Percentiles rank a stretch among this genome's conserved stretches.
Conservation (phyloP, 2,113 vertebrate species). For the Apus apus region DNA sequence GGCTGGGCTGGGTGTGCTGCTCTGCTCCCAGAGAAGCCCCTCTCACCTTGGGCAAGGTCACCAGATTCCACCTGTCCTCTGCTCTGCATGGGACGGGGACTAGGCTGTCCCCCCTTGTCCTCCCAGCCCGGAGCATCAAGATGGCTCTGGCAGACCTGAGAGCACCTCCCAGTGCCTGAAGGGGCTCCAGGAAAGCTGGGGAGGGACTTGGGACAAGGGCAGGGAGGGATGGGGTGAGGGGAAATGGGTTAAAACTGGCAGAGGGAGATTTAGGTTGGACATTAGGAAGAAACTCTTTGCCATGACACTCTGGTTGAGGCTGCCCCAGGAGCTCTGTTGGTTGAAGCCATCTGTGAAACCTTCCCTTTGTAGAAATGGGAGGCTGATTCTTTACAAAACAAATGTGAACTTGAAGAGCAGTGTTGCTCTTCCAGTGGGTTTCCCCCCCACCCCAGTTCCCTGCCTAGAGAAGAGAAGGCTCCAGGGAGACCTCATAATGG, state of each 20-base stretch:
- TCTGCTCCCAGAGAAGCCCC: not conserved
- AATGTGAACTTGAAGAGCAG: not conserved
- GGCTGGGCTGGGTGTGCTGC: not conserved
- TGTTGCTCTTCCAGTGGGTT: not conserved
- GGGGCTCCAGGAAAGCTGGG: too few species aligned
- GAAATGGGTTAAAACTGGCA: too few species aligned
- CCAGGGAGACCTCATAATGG: too few species aligned
- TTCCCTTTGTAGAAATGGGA: not conserved
- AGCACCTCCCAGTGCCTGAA: too few species aligned
- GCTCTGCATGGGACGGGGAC: not conserved
- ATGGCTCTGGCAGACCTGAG: too few species aligned
- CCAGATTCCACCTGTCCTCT: not conserved
- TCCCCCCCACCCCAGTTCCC: rapidly evolving
- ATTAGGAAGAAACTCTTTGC: too few species aligned
- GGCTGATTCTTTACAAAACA: not conserved
- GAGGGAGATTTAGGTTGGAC: too few species aligned
- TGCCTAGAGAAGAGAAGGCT: too few species aligned
- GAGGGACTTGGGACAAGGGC: too few species aligned
- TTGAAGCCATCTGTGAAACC: not conserved
- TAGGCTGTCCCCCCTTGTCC: too few species aligned
- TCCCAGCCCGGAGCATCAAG: not conserved
- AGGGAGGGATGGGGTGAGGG: too few species aligned
- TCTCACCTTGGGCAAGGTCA: not conserved
- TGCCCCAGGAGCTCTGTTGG: not conserved
- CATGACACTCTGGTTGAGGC: not conserved